Evolutionary conservation across 2,113 vertebrate species (phyloP).

Genomic region (Taxidea taxus): DNA sequence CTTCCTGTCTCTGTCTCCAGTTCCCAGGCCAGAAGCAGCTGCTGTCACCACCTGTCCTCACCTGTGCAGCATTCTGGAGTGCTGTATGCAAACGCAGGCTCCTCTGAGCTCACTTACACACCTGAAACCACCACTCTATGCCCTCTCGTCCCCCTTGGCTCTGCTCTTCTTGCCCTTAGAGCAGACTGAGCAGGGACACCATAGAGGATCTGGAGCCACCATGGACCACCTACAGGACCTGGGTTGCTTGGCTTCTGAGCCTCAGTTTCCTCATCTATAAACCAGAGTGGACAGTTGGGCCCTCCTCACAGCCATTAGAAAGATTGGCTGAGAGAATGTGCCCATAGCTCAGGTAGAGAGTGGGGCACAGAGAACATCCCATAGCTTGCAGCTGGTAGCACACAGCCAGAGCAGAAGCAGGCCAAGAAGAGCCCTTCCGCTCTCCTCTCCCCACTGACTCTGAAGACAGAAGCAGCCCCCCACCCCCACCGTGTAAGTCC

Average conservation of each 20-base stretch:
- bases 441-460: rapidly evolving
- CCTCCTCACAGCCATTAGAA: neutral
- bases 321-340: neutral
- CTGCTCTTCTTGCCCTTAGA: neutral
- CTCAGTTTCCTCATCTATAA: neutral
- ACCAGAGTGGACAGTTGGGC: rapidly evolving
- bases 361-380: neutral
- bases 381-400: rapidly evolving
- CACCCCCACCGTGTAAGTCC: neutral
- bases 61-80: neutral
- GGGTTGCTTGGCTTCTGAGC: neutral
- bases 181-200: too few relatives aligned
- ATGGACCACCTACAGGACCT: neutral
- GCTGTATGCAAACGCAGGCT: rapidly evolving
- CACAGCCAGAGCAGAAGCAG: too few relatives aligned
- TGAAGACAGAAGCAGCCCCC: neutral
- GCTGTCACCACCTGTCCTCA: too few relatives aligned
- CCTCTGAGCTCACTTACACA: too few relatives aligned
- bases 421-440: too few relatives aligned
- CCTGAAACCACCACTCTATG: neutral
- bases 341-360: neutral
- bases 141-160: too few relatives aligned
- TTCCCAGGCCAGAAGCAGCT: neutral
- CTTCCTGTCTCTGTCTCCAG: neutral
- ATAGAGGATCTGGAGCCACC: rapidly evolving